Conservation (phyloP, 2,888 invertebrate species). For the Synergus laeviventris region DNA sequence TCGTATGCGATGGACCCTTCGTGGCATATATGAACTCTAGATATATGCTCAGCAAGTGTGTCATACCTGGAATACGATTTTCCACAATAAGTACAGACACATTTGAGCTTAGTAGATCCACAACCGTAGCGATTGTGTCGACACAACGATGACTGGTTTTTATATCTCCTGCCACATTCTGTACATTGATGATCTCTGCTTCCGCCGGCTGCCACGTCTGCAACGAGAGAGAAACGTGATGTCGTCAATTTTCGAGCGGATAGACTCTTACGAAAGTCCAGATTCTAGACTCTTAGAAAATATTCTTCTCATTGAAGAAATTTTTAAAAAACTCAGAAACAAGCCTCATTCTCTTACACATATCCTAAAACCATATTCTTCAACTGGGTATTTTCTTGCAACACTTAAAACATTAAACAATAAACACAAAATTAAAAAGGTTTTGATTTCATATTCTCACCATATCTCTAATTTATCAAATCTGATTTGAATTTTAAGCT, state of each 20-base stretch:
- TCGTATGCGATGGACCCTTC: slow-evolving; percentile 35
- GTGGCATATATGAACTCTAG: slow-evolving; percentile 56
- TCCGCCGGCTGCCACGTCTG: slow-evolving; percentile 59
- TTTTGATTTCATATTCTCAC: background rate
- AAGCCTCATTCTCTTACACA: background rate
- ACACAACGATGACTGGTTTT: slow-evolving; percentile 68
- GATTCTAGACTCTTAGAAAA: background rate
- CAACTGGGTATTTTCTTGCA: background rate
- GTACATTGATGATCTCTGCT: slow-evolving; percentile 61
- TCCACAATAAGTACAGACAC: slow-evolving; percentile 66
- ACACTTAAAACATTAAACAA: background rate
- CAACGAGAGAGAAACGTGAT: slow-evolving; percentile 62
- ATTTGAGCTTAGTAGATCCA: slow-evolving; percentile 65
- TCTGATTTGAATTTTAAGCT: too few relatives aligned
- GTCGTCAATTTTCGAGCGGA: slow-evolving; percentile 52
- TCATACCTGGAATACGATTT: slow-evolving; percentile 67
- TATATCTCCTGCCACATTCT: slow-evolving; percentile 68
- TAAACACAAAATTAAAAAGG: background rate
- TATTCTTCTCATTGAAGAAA: background rate
- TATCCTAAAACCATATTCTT: background rate
- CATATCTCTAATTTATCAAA: too few relatives aligned
- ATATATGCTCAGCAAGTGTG: slow-evolving; percentile 66
- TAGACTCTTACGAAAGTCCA: background rate
- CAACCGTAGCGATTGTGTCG: slow-evolving; percentile 71
- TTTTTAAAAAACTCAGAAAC: background rate